phyloP scores from a whole-genome alignment of 2,888 invertebrate genomes.

The Caenorhabditis wallacei region DNA sequence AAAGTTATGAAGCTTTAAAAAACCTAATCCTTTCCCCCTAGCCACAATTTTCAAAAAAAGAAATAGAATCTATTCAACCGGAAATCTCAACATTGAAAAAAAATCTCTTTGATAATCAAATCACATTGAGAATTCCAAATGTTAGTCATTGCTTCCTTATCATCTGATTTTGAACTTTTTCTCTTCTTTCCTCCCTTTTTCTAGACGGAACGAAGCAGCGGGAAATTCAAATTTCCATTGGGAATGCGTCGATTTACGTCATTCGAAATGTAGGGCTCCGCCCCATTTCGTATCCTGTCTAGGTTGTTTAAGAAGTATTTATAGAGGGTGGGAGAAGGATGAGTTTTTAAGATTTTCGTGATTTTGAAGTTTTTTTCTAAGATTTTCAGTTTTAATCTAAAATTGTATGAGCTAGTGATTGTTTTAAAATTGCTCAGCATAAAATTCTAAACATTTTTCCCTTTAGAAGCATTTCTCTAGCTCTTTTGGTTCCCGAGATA shows the following conservation, averaged over 20 bases:
- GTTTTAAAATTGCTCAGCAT: too few relatives aligned
- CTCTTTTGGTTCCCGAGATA: too few relatives aligned
- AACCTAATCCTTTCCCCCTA: too few relatives aligned
- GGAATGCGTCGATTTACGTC: slow-evolving; percentile 42
- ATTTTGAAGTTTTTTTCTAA: too few relatives aligned
- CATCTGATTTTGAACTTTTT: slow-evolving; percentile 35
- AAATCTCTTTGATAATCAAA: slow-evolving; percentile 11
- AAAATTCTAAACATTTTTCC: too few relatives aligned
- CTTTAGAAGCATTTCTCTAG: too few relatives aligned
- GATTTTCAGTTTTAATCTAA: too few relatives aligned
- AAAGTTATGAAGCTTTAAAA: too few relatives aligned
- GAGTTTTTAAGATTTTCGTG: not conserved
- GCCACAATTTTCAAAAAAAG: too few relatives aligned
- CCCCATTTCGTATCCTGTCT: slow-evolving; percentile 1
- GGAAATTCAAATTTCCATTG: slow-evolving; percentile 50
- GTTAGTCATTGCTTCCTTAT: slow-evolving; percentile 26
- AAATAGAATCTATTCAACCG: too few relatives aligned
- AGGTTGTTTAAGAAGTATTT: slow-evolving; percentile 7
- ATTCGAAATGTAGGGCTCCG: slow-evolving; percentile 9
- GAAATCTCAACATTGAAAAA: not conserved
- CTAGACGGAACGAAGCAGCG: slow-evolving; percentile 12
- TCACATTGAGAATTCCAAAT: not conserved
- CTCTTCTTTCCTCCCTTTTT: slow-evolving; percentile 2
- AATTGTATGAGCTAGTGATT: too few relatives aligned
- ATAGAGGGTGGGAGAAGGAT: not conserved